These are phyloP conservation scores for Calyptomena viridis DNA, from an alignment of 2,113 vertebrate genomes.

Conservation along the genomic window DNA sequence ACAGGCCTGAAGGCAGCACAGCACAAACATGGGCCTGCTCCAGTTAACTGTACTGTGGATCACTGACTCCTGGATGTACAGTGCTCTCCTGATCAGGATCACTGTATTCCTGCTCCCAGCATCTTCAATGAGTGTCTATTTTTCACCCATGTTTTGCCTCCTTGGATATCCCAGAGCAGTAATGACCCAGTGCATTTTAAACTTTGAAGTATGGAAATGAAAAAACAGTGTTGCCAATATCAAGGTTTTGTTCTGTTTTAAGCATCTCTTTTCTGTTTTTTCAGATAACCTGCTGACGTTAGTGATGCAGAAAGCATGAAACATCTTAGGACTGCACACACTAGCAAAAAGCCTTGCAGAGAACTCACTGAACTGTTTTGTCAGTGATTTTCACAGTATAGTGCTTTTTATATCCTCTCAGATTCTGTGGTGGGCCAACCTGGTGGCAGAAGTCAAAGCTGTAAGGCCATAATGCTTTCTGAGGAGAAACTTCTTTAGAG, in stretches of 20 bases:
- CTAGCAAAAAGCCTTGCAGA: not conserved
- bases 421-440: not conserved
- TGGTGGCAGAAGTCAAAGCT: not conserved
- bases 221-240: not conserved
- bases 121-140: accelerated
- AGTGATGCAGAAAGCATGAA: not conserved
- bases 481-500: not conserved
- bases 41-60: not conserved
- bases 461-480: not conserved
- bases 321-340: not conserved
- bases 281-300: not conserved
- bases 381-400: not conserved
- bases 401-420: not conserved
- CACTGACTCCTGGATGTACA: not conserved
- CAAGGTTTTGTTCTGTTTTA: not conserved
- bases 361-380: not conserved
- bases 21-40: not conserved
- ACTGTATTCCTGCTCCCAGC: not conserved
- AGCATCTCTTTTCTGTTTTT: not conserved
- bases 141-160: not conserved
- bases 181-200: not conserved
- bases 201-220: not conserved
- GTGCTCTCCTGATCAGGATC: not conserved
- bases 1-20: not conserved
- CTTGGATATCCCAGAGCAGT: not conserved